Evolutionary conservation across 2,888 invertebrate species (phyloP), one percentile per base, ranked within the genome.

Genomic region (Automeris io): DNA sequence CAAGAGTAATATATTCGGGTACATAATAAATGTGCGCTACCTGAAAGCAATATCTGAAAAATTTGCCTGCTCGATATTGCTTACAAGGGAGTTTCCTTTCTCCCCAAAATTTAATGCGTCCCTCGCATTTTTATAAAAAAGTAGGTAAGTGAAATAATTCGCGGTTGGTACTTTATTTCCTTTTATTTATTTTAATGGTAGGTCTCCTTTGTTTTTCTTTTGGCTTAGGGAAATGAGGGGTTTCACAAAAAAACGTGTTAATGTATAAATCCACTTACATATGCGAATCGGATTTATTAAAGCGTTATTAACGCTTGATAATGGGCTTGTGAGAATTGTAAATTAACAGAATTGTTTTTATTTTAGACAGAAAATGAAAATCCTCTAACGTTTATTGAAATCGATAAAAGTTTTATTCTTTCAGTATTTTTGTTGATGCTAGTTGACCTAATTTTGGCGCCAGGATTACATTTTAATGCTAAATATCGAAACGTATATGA

Each of bases 1-100:
- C 86, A 86, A 76, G 85, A 83, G 83, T 85, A 86, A 86, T 86
- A 86, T 86, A 86, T 86, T 85, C 83, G 86, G 86, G 86, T 86
- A 86, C 85, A 86, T 86, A 86, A 86, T 86, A 86, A 86, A 86
- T 86, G 86, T 85, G 82, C 82, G 77, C 86, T 86, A 86, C 86
- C 86, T 86, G 86, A 82, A 86, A 78, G 85, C 85, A 86, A 86
- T 86, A 86, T 86, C 86, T 86, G 85, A 86, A 86, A 86, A 86
- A 85, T 86, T 86, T 86, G 83, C 86, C 85, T 85, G 73, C 79
- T 83, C 85, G 82, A 85, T 85, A 85, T 86, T 85, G 86, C 86
- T 86, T 86, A 86, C 85, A 85, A 82, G 81, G 78, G 79, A 83
- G 83, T 86, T 85, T 85, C 82, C 82, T 82, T 85, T 85, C 85